These are phyloP conservation scores for Otis tarda DNA, from an alignment of 2,113 vertebrate species.

Conservation along the genomic window DNA sequence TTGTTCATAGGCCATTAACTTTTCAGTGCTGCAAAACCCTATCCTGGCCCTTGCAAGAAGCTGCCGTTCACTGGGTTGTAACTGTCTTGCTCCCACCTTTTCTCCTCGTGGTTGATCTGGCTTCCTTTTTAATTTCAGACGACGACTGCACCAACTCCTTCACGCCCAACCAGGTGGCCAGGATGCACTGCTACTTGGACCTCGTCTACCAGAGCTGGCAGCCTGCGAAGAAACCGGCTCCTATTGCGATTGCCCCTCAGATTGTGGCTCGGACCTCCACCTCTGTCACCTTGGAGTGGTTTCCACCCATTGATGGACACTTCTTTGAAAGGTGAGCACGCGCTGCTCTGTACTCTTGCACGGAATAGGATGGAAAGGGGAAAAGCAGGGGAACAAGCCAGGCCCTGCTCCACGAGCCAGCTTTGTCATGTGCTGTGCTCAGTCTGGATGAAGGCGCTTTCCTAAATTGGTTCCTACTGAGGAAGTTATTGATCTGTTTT, in stretches of 20 bases:
- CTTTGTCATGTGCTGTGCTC: neutral
- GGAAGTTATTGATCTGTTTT: slow-evolving; percentile 61
- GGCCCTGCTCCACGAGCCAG: rapidly evolving
- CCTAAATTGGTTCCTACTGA: slow-evolving; percentile 10
- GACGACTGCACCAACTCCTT: slow-evolving; percentile 97
- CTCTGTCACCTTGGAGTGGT: slow-evolving; percentile 91
- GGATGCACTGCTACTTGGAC: slow-evolving; percentile 99
- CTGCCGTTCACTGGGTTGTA: neutral
- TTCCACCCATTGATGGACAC: slow-evolving; percentile 90
- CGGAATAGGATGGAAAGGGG: neutral
- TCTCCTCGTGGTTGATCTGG: neutral
- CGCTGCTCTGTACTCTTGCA: neutral
- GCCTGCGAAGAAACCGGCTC: slow-evolving; percentile 83
- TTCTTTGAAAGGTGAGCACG: slow-evolving; percentile 96
- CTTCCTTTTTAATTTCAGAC: slow-evolving; percentile 76
- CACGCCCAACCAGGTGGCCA: slow-evolving; percentile 95
- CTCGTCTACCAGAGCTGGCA: slow-evolving; percentile 96
- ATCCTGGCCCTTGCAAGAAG: neutral
- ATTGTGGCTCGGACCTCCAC: slow-evolving; percentile 84
- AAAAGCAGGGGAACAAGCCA: rapidly evolving
- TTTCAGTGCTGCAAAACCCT: slow-evolving; percentile 23
- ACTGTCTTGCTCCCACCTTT: neutral
- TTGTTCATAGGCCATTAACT: slow-evolving; percentile 73
- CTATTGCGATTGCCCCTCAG: slow-evolving; percentile 88
- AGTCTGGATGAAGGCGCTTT: slow-evolving; percentile 11